Evolutionary conservation across 2,113 vertebrate genomes (phyloP).

Genomic region (Rhea americana): DNA sequence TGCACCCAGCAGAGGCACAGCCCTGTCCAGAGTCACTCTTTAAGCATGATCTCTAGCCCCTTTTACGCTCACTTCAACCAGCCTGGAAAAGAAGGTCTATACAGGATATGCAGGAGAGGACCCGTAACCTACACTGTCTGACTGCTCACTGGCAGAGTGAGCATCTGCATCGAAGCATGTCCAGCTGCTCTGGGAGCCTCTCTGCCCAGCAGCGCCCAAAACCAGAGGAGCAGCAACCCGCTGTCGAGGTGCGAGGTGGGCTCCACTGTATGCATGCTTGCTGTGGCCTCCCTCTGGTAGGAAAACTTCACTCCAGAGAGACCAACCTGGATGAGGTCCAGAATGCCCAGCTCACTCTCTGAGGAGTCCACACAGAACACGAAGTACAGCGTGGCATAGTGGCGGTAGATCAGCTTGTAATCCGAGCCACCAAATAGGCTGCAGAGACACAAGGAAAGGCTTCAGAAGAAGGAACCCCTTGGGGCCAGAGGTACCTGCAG

Average conservation of each 20-base stretch:
- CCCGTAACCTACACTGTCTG: not conserved
- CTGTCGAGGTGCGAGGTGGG: too few species aligned
- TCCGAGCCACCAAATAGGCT: conserved; percentile 92
- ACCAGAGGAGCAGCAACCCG: not conserved
- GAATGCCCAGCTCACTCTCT: conserved; percentile 92
- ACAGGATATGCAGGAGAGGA: not conserved
- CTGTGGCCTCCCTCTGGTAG: not conserved
- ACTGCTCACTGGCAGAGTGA: too few species aligned
- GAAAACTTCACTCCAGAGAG: not conserved
- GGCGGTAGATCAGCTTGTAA: conserved; percentile 92
- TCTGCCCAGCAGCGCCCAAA: not conserved
- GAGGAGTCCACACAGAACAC: conserved; percentile 95
- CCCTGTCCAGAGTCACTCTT: not conserved
- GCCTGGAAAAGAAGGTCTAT: not conserved
- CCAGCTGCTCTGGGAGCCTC: not conserved
- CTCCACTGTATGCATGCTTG: too few species aligned
- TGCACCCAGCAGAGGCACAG: not conserved
- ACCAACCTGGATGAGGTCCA: conserved; percentile 93
- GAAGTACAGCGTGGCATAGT: conserved; percentile 92
- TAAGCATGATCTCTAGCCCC: not conserved
- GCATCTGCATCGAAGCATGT: not conserved
- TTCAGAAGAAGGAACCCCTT: too few species aligned
- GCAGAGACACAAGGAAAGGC: not conserved
- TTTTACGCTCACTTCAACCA: too few species aligned
- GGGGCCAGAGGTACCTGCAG: too few species aligned